These are phyloP conservation scores for Ophion obscuratus DNA, from an alignment of 2,888 invertebrate species.

Conservation along the genomic window DNA sequence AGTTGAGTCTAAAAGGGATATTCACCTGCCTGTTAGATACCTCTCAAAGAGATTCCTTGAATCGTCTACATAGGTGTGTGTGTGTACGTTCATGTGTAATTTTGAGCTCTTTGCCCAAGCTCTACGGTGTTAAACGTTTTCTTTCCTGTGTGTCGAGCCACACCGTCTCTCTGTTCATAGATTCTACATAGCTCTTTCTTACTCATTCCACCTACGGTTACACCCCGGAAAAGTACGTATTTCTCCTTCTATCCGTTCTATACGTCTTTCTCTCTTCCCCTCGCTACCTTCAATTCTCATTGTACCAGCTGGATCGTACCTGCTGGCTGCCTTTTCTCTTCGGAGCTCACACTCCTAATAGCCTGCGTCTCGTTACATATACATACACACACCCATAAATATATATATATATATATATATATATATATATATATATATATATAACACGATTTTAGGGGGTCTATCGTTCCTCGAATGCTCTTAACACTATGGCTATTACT, in stretches of 20 bases:
- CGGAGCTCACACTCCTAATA: constrained; percentile 28
- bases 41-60: constrained; percentile 68
- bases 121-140: constrained; percentile 22
- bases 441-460: constrained; percentile 19
- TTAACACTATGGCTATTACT: constrained; percentile 37
- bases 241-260: not conserved
- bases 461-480: constrained; percentile 20
- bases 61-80: constrained; percentile 26
- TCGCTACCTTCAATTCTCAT: constrained; percentile 25
- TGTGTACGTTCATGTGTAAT: not conserved
- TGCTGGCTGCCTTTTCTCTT: constrained; percentile 38
- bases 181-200: constrained; percentile 22
- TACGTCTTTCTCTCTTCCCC: not conserved
- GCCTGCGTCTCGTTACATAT: constrained; percentile 9
- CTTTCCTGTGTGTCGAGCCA: constrained; percentile 20
- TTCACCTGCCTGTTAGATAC: constrained; percentile 72
- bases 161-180: constrained; percentile 21
- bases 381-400: not conserved
- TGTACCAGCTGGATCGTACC: constrained; percentile 20
- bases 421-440: not conserved
- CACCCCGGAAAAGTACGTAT: constrained; percentile 23
- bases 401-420: not conserved
- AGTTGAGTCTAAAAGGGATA: constrained; percentile 61
- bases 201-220: not conserved
- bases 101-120: constrained; percentile 23